Evolutionary conservation across 2,888 invertebrate species (phyloP), one percentile per base, ranked within the genome.

Genomic region (Nezara viridula): DNA sequence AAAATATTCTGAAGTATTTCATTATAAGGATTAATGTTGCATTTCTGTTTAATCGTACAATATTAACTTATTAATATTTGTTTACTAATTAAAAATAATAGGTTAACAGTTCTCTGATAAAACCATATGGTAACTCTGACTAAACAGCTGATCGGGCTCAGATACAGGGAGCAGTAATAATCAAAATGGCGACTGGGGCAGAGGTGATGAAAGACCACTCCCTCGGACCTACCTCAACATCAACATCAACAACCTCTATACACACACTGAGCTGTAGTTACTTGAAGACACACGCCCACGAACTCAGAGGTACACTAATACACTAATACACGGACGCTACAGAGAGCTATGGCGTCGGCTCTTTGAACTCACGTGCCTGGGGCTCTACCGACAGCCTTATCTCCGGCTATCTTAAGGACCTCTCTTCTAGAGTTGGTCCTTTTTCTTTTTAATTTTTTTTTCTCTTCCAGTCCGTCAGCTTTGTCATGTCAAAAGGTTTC

Each of bases 351-450:
- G 60, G 77, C 77, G 77, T 77, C 77, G 77, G 77, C 40, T 77
- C 77, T 60, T 60, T 60, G 60, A 60, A 44, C 77, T 40, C 24
- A 40, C 24, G 77, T 40, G 77, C 77, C 40, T 44, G 40, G 10
- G 77, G 37, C 40, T 37, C 73, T 19, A 32, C 37, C 73, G 73
- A 37, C 37, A 37, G 32, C 73, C 27, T 44, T 52, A 49, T 49
- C 40, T 27, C 40, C 14, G 19, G 19, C n/a, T n/a, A 50, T 50
- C 86, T 86, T 52, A 49, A 86, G 50, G 47, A 52, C 50, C 52
- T 86, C 85, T 85, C 86, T 86, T 85, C 86, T n/a, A 86, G 10
- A 7, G 10, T 86, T n/a, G 37, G n/a, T 86, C 37, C 40, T 77
- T 44, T 77, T 77, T 86, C 32, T 50, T 86, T 86, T 9, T 19